A percentile compares a stretch with the other conserved stretches of the same genome.
phyloP scores from a whole-genome alignment of 2,113 vertebrate species.

The Apteryx mantelli region DNA sequence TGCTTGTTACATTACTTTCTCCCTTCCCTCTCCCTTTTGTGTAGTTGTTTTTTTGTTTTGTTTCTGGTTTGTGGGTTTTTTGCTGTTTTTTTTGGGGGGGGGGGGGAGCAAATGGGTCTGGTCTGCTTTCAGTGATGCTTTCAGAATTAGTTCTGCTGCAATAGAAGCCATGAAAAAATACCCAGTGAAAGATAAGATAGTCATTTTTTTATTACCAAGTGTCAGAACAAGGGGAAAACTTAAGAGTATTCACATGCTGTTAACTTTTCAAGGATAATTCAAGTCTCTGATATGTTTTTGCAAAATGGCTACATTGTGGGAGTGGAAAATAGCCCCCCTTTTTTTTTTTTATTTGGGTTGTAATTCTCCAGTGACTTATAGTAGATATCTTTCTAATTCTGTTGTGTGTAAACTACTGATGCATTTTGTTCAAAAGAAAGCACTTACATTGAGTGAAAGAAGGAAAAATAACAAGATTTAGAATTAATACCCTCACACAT shows the following conservation, averaged over 20 bases:
- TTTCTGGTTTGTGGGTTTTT: background rate
- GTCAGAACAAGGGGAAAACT: background rate
- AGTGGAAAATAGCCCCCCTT: background rate
- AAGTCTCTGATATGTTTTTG: background rate
- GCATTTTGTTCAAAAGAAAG: background rate
- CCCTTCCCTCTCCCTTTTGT: background rate
- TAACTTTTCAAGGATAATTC: background rate
- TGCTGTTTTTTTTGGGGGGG: background rate
- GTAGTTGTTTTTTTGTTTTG: background rate
- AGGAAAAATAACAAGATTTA: background rate
- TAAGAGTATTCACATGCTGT: background rate
- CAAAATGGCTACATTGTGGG: background rate
- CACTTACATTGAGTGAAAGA: background rate
- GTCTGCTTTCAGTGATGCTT: background rate
- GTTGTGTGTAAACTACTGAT: background rate
- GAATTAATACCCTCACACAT: background rate
- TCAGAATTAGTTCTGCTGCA: background rate
- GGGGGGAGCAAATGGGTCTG: background rate
- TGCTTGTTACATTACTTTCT: background rate
- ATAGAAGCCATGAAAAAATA: background rate
- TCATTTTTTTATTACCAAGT: background rate
- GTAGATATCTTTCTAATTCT: background rate
- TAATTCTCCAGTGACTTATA: background rate
- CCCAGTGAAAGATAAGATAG: background rate
- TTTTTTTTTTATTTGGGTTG: background rate